phyloP scores from a whole-genome alignment of 2,797 vertebrate genomes.

The Propithecus perrieri region DNA sequence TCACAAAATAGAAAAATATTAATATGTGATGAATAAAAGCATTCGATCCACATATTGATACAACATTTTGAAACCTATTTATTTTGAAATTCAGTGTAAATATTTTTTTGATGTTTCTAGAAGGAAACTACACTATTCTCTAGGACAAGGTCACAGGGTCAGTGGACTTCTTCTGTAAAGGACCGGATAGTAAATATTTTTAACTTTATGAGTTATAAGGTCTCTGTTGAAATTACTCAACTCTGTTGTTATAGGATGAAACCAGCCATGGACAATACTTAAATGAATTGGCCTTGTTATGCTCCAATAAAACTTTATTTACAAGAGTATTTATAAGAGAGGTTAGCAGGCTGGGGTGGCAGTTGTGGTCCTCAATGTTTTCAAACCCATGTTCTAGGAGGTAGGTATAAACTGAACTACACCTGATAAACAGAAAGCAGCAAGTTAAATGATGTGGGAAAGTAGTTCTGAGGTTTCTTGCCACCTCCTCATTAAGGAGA shows the following conservation, averaged over 20 bases:
- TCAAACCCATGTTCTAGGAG: neutral
- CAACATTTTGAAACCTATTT: neutral
- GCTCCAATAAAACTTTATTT: neutral
- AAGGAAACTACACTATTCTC: neutral
- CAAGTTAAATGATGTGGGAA: neutral
- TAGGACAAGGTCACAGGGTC: neutral
- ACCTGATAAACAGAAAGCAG: neutral
- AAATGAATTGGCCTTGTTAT: rapidly evolving
- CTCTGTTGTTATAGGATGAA: neutral
- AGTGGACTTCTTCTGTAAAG: neutral
- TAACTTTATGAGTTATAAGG: too few relatives aligned
- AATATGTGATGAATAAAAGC: neutral
- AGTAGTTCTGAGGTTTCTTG: neutral
- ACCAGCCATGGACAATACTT: neutral
- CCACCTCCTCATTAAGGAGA: neutral
- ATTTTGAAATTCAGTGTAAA: neutral
- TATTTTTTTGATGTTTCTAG: neutral
- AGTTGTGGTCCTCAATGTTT: neutral
- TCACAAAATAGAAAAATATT: neutral
- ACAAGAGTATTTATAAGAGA: neutral
- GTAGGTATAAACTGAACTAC: neutral
- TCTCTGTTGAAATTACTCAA: neutral
- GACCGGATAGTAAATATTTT: neutral
- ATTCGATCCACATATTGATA: neutral
- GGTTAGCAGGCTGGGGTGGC: too few relatives aligned